These are phyloP conservation scores for Oscheius sp. DNA, from an alignment of 2,888 invertebrate species.

Conservation along the genomic window DNA sequence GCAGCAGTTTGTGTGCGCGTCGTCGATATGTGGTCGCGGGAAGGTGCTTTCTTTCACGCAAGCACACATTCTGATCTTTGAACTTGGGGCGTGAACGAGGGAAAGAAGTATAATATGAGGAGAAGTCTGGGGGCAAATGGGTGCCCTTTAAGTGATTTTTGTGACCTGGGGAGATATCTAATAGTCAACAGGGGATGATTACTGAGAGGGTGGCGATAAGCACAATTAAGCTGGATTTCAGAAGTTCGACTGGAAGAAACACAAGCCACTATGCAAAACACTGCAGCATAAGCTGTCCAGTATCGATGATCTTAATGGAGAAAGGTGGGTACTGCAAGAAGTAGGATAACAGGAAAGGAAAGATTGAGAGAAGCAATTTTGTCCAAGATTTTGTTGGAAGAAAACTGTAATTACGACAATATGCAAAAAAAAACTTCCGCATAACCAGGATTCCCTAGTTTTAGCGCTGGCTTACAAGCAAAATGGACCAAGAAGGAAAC, in stretches of 20 bases:
- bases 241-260: slow-evolving; percentile 61
- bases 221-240: slow-evolving; percentile 40
- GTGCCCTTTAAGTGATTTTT: not conserved
- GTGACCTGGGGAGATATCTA: too few species aligned
- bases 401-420: too few species aligned
- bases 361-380: too few species aligned
- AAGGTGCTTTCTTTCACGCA: slow-evolving; percentile 27
- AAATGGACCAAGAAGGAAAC: too few species aligned
- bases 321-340: not conserved
- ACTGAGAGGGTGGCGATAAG: not conserved
- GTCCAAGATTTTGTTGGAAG: too few species aligned
- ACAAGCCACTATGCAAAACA: slow-evolving; percentile 61
- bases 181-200: not conserved
- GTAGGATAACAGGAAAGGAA: not conserved
- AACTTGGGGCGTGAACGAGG: slow-evolving; percentile 8
- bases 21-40: slow-evolving; percentile 34
- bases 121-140: not conserved
- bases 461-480: too few species aligned
- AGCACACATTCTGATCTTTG: slow-evolving; percentile 34
- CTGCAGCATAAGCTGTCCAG: slow-evolving; percentile 37
- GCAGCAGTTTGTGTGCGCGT: slow-evolving; percentile 21
- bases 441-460: too few species aligned
- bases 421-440: too few species aligned
- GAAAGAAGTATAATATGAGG: not conserved
- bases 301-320: not conserved